Percentiles rank a stretch among this genome's conserved stretches.
Evolutionary conservation across 1,140 invertebrate genomes (phyloP).

Genomic region (Zophobas morio): DNA sequence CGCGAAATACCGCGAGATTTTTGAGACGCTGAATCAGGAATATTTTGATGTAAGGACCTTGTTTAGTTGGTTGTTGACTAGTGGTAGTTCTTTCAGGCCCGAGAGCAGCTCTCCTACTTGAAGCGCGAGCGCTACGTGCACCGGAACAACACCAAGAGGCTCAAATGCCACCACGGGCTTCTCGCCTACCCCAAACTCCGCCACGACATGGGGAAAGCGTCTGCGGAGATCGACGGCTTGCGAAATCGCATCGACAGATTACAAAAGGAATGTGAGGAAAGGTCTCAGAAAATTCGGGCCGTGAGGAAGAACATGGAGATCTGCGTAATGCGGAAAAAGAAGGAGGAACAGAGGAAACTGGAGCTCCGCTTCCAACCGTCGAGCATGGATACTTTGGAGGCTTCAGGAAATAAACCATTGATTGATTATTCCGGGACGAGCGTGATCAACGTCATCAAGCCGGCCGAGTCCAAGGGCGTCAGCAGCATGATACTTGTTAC

Average conservation of each 20-base stretch:
- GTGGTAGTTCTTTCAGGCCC: neutral
- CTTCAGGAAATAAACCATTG: too few species aligned
- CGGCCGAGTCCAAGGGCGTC: neutral
- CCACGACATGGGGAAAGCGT: neutral
- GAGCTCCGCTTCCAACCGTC: neutral
- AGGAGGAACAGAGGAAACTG: neutral
- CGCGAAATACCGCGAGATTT: neutral
- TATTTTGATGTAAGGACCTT: slow-evolving; percentile 3
- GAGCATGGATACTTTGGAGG: neutral
- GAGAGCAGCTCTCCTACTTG: slow-evolving; percentile 8
- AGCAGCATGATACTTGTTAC: too few species aligned
- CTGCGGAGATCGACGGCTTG: neutral
- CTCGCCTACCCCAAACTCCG: neutral
- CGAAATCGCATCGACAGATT: neutral
- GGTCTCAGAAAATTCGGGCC: neutral
- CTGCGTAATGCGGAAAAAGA: neutral
- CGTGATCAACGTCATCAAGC: too few species aligned
- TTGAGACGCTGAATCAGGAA: neutral
- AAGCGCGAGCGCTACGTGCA: neutral
- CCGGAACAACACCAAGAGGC: neutral
- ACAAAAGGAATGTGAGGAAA: neutral
- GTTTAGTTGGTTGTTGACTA: neutral
- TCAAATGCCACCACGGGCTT: neutral
- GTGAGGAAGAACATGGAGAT: slow-evolving; percentile 3
- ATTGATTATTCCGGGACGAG: too few species aligned